Percentiles rank a stretch among this genome's conserved stretches.
These are phyloP conservation scores for Isoperla grammatica DNA, from an alignment of 2,888 invertebrate species.

Conservation along the genomic window DNA sequence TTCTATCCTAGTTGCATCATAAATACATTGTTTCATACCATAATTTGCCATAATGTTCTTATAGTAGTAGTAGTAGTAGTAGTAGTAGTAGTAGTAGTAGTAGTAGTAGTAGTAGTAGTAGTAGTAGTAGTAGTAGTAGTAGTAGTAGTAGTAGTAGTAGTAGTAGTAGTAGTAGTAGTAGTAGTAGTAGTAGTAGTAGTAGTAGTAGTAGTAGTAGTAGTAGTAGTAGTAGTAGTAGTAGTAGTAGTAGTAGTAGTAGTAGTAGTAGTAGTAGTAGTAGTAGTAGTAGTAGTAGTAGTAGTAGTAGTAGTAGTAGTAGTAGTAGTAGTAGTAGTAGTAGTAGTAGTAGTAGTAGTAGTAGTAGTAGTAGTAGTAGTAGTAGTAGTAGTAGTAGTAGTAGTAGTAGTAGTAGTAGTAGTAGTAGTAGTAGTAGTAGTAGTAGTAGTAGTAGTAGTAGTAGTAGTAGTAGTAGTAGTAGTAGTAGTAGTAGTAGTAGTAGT, in stretches of 20 bases:
- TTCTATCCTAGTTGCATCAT: too few relatives aligned
- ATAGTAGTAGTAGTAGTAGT: conserved; percentile 10
- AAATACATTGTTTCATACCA: too few relatives aligned
- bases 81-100: conserved; percentile 12
- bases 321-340: conserved; percentile 12
- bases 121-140: conserved; percentile 12
- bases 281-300: conserved; percentile 12
- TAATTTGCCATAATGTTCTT: too few relatives aligned
- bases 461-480: conserved; percentile 12
- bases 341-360: conserved; percentile 12
- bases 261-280: conserved; percentile 12
- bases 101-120: conserved; percentile 12
- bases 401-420: conserved; percentile 12
- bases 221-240: conserved; percentile 12
- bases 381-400: conserved; percentile 12
- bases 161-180: conserved; percentile 12
- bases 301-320: conserved; percentile 12
- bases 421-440: conserved; percentile 12
- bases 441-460: conserved; percentile 12
- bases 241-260: conserved; percentile 12
- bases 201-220: conserved; percentile 12
- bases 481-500: conserved; percentile 12
- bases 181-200: conserved; percentile 12
- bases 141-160: conserved; percentile 12
- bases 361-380: conserved; percentile 12